Percentiles rank a stretch among this genome's conserved stretches.
Evolutionary conservation across 2,888 invertebrate genomes (phyloP).

Genomic region (Diarsia dahlii): DNA sequence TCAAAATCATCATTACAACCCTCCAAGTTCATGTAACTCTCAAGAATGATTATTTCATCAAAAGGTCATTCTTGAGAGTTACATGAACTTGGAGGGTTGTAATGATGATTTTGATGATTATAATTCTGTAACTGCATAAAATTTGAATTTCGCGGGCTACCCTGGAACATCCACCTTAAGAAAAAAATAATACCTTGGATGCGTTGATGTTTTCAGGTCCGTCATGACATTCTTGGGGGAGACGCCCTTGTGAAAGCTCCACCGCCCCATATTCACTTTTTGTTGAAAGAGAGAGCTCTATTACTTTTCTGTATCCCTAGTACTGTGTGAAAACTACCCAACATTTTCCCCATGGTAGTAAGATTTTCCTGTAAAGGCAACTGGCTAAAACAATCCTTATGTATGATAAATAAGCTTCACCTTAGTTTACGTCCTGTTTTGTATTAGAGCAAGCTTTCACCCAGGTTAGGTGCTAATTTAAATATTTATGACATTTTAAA

Average conservation of each 20-base stretch:
- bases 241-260: not conserved
- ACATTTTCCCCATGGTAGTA: not conserved
- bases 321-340: not conserved
- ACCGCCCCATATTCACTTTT: not conserved
- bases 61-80: too few relatives aligned
- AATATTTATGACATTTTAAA: slow-evolving; percentile 33
- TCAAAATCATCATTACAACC: too few relatives aligned
- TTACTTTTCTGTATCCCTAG: not conserved
- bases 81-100: too few relatives aligned
- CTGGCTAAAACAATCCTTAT: not conserved
- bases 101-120: too few relatives aligned
- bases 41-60: too few relatives aligned
- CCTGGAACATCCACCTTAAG: too few relatives aligned
- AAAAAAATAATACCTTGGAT: too few relatives aligned
- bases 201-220: too few relatives aligned
- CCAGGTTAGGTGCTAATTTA: slow-evolving; percentile 14
- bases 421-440: slow-evolving; percentile 6
- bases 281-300: not conserved
- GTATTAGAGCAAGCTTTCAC: slow-evolving; percentile 29
- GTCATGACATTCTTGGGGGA: not conserved
- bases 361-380: not conserved
- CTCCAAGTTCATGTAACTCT: too few relatives aligned
- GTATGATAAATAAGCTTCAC: not conserved
- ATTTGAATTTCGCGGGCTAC: too few relatives aligned
- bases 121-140: too few relatives aligned